These are phyloP conservation scores for Macropis europaea DNA, from an alignment of 2,888 invertebrate species.

Conservation along the genomic window DNA sequence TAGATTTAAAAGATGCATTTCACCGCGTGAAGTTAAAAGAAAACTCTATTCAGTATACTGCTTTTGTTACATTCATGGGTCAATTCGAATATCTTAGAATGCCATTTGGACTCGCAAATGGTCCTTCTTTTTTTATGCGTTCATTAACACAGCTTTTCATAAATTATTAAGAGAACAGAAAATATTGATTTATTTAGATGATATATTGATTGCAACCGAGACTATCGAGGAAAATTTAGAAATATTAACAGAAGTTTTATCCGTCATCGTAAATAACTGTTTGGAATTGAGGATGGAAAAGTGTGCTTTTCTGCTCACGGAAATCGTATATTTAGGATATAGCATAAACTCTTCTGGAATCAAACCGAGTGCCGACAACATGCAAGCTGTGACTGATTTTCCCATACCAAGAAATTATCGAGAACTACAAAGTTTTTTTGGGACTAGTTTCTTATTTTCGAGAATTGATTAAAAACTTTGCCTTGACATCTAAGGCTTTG, in stretches of 20 bases:
- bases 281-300: conserved; percentile 39
- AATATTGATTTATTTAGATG: conserved; percentile 27
- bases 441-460: conserved; percentile 60
- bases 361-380: conserved; percentile 40
- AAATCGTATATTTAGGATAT: conserved; percentile 55
- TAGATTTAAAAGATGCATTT: conserved; percentile 3
- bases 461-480: conserved; percentile 16
- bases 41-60: conserved; percentile 17
- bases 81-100: conserved; percentile 33
- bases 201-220: conserved; percentile 31
- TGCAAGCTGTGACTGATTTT: conserved; percentile 46
- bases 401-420: conserved; percentile 52
- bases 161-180: conserved; percentile 7
- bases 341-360: conserved; percentile 36
- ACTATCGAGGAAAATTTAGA: conserved; percentile 20
- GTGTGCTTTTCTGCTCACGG: conserved; percentile 48
- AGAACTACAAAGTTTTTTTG: conserved; percentile 59
- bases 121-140: conserved; percentile 31
- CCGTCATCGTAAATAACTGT: conserved; percentile 1
- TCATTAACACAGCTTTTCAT: conserved; percentile 19
- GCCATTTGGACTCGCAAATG: conserved; percentile 33
- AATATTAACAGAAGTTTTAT: conserved; percentile 16
- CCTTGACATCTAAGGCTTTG: conserved; percentile 59
- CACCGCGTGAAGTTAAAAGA: neutral
- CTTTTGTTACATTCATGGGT: conserved; percentile 37